Evolutionary conservation across 2,113 vertebrate species (phyloP), one percentile per base, ranked within the genome.

Genomic region (Romanogobio albipinnatus): DNA sequence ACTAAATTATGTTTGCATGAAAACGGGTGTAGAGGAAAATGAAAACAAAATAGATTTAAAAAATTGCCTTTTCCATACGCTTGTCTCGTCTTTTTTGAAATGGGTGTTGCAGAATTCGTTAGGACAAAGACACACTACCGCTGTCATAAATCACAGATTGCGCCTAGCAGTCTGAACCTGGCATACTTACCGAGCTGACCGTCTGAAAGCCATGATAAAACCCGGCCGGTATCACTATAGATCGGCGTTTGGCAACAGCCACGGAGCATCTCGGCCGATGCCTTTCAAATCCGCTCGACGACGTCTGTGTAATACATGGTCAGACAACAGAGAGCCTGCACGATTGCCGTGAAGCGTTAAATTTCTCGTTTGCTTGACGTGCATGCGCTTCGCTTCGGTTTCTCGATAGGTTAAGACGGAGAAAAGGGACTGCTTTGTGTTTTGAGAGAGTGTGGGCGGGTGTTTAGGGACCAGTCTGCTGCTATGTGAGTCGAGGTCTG

Each of bases 151-250:
- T 64, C 73, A 61, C 8, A 58, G 70, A 26, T 64, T 53, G 82
- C 47, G 36, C 10, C 22, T 3, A 24, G 24, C 79, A 10, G n/a
- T 39, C 39, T n/a, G 22, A 76, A 17, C 22, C 61, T n/a, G 58
- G 19, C 51, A 45, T 9, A 53, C 91, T 89, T 94, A 95, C 94
- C 94, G 94, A 89, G 93, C 89, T 91, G 89, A 93, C 86, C 93
- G 91, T 92, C 92, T 93, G 90, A 94, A 90, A 84, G 93, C 90
- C 94, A 95, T 95, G 88, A 89, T 81, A 86, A 92, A 91, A 87
- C 87, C 86, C 89, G 93, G 71, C 86, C 91, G 90, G 90, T 87
- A 17, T 91, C 91, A 82, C 85, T 86, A 84, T 53, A 89, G 83
- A 89, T 88, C 89, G 80, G 90, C 87, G 81, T 49, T 88, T 82